These are phyloP conservation scores for Theocolax elegans DNA, from an alignment of 1,140 invertebrate species.

Conservation along the genomic window DNA sequence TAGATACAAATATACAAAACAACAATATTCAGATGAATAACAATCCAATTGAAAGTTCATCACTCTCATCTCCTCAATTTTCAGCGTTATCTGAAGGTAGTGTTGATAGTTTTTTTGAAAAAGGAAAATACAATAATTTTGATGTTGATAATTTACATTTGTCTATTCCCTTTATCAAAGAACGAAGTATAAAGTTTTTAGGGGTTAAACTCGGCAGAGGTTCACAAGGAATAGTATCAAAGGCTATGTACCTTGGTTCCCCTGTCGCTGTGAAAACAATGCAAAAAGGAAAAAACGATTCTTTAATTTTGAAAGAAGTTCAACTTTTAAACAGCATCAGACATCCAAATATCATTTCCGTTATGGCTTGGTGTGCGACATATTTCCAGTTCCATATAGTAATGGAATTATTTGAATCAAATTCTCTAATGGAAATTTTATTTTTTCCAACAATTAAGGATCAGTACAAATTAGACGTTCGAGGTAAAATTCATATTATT, in stretches of 20 bases:
- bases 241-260: background rate
- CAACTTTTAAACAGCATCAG: conserved; percentile 3
- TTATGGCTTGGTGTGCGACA: conserved; percentile 2
- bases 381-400: background rate
- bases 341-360: conserved; percentile 25
- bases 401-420: conserved; percentile 25
- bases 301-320: conserved; percentile 16
- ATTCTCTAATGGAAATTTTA: background rate
- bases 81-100: too few species aligned
- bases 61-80: too few species aligned
- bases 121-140: too few species aligned
- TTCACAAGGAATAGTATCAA: too few species aligned
- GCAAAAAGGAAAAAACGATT: background rate
- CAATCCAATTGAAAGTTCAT: too few species aligned
- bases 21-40: too few species aligned
- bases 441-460: background rate
- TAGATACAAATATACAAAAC: too few species aligned
- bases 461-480: background rate
- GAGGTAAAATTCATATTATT: background rate
- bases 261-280: conserved; percentile 14
- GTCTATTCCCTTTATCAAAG: too few species aligned
- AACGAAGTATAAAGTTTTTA: too few species aligned
- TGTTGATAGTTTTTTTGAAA: too few species aligned
- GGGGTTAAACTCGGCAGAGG: too few species aligned
- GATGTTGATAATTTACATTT: too few species aligned